Evolutionary conservation across 2,888 invertebrate genomes (phyloP).

Genomic region (Aelia acuminata): DNA sequence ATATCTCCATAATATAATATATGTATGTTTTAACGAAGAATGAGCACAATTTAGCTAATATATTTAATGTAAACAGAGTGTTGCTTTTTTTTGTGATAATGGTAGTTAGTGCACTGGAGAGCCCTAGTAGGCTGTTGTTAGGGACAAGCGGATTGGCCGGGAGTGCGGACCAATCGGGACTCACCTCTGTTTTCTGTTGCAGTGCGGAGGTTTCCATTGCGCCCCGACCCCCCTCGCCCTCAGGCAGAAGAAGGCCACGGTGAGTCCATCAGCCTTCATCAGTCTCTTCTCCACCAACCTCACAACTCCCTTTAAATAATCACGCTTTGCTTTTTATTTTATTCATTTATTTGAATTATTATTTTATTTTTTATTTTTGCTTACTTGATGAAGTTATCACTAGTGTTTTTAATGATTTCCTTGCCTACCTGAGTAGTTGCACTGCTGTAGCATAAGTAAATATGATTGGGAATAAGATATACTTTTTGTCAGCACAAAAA

Average conservation of each 20-base stretch:
- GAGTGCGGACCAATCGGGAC: constrained; percentile 13
- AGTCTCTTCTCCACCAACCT: constrained; percentile 46
- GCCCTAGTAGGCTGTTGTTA: not conserved
- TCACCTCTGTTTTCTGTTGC: constrained; percentile 66
- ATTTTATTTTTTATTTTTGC: constrained; percentile 47
- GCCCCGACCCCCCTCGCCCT: constrained; percentile 64
- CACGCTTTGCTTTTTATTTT: constrained; percentile 56
- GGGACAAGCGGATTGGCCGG: not conserved
- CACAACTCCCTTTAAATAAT: constrained; percentile 9
- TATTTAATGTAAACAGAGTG: not conserved
- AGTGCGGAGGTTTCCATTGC: constrained; percentile 66
- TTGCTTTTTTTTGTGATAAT: not conserved
- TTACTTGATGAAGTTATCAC: constrained; percentile 28
- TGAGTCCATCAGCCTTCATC: constrained; percentile 62
- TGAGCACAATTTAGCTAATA: not conserved
- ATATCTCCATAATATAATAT: not conserved
- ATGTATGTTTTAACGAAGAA: not conserved
- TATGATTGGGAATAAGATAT: not conserved
- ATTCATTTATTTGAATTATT: constrained; percentile 29
- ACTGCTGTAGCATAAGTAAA: constrained; percentile 42
- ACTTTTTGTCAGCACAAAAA: no score
- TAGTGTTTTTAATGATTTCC: constrained; percentile 4
- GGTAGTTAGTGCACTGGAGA: constrained; percentile 1
- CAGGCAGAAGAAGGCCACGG: constrained; percentile 66
- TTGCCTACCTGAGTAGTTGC: constrained; percentile 53